These are phyloP conservation scores for Lasioglossum malachurum DNA, from an alignment of 2,888 invertebrate genomes.

Conservation along the genomic window DNA sequence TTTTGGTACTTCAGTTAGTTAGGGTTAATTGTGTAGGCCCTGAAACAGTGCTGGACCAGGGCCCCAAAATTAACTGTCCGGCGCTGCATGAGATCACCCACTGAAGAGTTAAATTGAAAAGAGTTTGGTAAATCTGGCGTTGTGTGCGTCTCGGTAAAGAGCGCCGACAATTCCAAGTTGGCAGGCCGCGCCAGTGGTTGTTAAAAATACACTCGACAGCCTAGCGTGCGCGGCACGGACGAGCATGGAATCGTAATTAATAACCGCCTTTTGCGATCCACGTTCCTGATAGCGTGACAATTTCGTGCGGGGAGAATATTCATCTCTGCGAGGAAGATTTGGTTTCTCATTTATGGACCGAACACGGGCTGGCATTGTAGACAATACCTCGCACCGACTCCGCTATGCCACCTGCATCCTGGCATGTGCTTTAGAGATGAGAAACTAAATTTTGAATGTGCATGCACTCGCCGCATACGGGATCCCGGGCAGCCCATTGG, in stretches of 20 bases:
- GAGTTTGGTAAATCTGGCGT: background rate
- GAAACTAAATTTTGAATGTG: constrained; percentile 29
- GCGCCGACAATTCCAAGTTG: background rate
- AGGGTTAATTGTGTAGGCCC: too few relatives aligned
- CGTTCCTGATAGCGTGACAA: constrained; percentile 7
- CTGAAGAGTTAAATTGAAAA: background rate
- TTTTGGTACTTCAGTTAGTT: too few relatives aligned
- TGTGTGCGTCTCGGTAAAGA: background rate
- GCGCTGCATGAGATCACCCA: too few relatives aligned
- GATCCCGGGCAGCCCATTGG: background rate
- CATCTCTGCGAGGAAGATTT: constrained; percentile 27
- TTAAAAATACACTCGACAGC: background rate
- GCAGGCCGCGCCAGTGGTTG: background rate
- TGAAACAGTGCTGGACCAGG: too few relatives aligned
- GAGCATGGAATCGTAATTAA: constrained; percentile 16
- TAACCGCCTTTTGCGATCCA: constrained; percentile 15
- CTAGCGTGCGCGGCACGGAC: background rate
- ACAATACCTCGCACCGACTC: constrained; percentile 17
- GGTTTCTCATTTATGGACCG: constrained; percentile 33
- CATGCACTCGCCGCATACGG: background rate
- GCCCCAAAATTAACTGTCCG: too few relatives aligned
- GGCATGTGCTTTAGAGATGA: constrained; percentile 26
- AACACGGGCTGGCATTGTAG: constrained; percentile 3
- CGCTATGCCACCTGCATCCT: constrained; percentile 14
- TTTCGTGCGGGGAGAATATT: constrained; percentile 21